phyloP scores from a whole-genome alignment of 2,888 invertebrate genomes.

The Diploptera punctata region DNA sequence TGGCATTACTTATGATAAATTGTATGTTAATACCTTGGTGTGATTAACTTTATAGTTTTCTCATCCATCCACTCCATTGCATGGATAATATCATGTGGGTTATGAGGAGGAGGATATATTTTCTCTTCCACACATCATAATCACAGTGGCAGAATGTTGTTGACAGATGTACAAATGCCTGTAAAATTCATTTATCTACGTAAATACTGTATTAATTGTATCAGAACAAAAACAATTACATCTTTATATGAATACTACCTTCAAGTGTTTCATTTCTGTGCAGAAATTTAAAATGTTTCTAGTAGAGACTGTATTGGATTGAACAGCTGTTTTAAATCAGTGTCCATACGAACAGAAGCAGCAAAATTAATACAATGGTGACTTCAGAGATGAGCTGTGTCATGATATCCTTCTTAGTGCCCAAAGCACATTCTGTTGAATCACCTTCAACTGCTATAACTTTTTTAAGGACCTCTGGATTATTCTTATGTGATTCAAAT shows the following conservation, averaged over 20 bases:
- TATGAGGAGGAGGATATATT: not conserved
- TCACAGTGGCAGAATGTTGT: not conserved
- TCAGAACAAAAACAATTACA: too few species aligned
- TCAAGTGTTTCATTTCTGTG: slow-evolving; percentile 77
- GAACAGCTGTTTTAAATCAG: slow-evolving; percentile 67
- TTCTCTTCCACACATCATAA: not conserved
- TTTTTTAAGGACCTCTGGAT: slow-evolving; percentile 67
- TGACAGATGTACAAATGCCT: not conserved
- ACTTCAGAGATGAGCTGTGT: slow-evolving; percentile 65
- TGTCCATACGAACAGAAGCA: slow-evolving; percentile 82
- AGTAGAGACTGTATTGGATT: slow-evolving; percentile 68
- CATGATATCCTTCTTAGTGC: slow-evolving; percentile 64
- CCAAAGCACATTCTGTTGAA: slow-evolving; percentile 65
- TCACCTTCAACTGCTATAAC: slow-evolving; percentile 71
- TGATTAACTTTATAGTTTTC: not conserved
- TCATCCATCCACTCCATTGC: not conserved
- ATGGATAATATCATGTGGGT: not conserved
- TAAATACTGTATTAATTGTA: too few species aligned
- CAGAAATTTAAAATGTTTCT: slow-evolving; percentile 64
- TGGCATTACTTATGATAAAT: too few species aligned
- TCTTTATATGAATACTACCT: too few species aligned
- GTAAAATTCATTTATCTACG: too few species aligned
- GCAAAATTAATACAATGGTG: slow-evolving; percentile 84
- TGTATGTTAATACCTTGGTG: too few species aligned
- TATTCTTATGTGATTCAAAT: too few species aligned